These are phyloP conservation scores for Drosophila simulans DNA, from an alignment of 1,140 invertebrate species.

Conservation along the genomic window DNA sequence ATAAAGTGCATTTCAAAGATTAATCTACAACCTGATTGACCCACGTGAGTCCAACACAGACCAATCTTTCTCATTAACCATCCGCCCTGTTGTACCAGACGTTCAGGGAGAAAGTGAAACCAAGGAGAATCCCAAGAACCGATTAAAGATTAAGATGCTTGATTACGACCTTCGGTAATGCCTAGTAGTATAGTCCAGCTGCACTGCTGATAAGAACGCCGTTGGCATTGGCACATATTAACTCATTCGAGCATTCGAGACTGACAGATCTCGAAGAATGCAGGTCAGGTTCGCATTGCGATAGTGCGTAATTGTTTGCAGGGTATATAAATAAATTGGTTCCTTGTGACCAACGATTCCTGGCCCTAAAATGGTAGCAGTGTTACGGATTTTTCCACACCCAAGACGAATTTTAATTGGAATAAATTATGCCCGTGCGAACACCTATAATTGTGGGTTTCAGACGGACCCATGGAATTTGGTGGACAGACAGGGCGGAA, in stretches of 20 bases:
- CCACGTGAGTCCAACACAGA: no score
- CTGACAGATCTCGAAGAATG: slow-evolving; percentile 14
- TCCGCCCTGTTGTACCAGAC: background rate
- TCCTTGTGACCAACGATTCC: background rate
- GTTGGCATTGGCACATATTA: slow-evolving; percentile 36
- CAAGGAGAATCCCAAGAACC: background rate
- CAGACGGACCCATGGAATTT: background rate
- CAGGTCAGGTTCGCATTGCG: slow-evolving; percentile 32
- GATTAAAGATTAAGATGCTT: background rate
- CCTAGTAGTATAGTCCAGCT: background rate
- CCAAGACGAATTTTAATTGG: background rate
- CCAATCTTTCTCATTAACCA: background rate
- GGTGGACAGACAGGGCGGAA: slow-evolving; percentile 18
- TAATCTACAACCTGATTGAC: no score
- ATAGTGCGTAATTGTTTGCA: slow-evolving; percentile 1
- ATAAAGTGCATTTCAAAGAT: background rate
- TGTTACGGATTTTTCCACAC: slow-evolving; percentile 8
- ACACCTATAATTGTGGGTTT: background rate
- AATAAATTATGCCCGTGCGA: slow-evolving; percentile 18
- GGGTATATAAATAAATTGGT: background rate
- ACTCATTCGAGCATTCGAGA: background rate
- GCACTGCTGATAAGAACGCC: slow-evolving; percentile 23
- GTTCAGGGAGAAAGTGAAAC: background rate
- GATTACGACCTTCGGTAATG: background rate
- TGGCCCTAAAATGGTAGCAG: background rate